These are phyloP conservation scores for Neoascia interrupta DNA, from an alignment of 2,888 invertebrate species.

Conservation along the genomic window DNA sequence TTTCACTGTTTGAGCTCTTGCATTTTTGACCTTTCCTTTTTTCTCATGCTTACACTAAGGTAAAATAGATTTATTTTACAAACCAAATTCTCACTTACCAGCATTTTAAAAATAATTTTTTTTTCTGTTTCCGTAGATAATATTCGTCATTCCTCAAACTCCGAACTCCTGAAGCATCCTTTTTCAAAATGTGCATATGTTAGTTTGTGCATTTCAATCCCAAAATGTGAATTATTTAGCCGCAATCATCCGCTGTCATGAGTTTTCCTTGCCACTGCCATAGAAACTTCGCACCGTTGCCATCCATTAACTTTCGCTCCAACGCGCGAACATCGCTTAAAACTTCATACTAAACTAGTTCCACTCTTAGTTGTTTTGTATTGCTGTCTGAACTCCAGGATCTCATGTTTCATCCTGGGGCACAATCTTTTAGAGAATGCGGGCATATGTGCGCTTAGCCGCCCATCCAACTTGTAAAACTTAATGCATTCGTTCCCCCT, in stretches of 20 bases:
- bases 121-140: too few relatives aligned
- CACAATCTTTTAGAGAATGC: neutral
- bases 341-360: constrained; percentile 23
- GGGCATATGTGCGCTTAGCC: too few relatives aligned
- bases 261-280: neutral
- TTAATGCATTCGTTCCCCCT: too few relatives aligned
- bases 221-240: neutral
- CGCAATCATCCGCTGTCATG: constrained; percentile 3
- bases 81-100: too few relatives aligned
- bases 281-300: neutral
- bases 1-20: too few relatives aligned
- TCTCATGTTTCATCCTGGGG: constrained; percentile 13
- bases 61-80: too few relatives aligned
- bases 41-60: too few relatives aligned
- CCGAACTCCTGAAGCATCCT: too few relatives aligned
- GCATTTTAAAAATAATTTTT: too few relatives aligned
- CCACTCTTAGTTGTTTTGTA: neutral
- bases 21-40: too few relatives aligned
- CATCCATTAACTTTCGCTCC: constrained; percentile 14
- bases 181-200: too few relatives aligned
- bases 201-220: neutral
- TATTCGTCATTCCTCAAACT: too few relatives aligned
- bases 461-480: neutral
- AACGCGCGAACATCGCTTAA: neutral
- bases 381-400: constrained; percentile 9